Conservation (phyloP, 2,888 invertebrate genomes). For the Leptinotarsa juncta region DNA sequence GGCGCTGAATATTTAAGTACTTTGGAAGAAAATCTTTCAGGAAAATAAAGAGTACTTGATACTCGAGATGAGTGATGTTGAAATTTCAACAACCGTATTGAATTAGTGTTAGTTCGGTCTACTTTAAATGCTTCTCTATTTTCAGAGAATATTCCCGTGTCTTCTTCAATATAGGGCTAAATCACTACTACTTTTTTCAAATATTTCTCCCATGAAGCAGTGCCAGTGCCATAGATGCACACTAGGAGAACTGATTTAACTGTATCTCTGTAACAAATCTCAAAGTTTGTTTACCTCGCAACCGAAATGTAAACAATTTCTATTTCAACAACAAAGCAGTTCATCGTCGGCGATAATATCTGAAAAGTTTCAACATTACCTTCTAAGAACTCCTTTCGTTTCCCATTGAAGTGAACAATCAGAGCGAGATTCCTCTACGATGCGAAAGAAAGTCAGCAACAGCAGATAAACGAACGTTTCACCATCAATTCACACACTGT, state of each 20-base stretch:
- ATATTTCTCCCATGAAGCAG: too few species aligned
- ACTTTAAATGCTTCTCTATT: too few species aligned
- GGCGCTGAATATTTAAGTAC: too few species aligned
- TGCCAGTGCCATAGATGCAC: neutral
- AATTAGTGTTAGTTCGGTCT: too few species aligned
- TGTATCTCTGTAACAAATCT: conserved; percentile 8
- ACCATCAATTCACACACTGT: conserved; percentile 27
- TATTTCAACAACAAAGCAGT: conserved; percentile 7
- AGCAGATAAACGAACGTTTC: conserved; percentile 14
- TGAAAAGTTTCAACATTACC: conserved; percentile 15
- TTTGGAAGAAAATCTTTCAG: too few species aligned
- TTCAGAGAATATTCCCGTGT: too few species aligned
- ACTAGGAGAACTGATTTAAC: neutral
- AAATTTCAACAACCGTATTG: too few species aligned
- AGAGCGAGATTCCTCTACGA: conserved; percentile 23
- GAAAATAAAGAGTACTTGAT: too few species aligned
- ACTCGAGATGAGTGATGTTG: too few species aligned
- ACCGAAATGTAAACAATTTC: conserved; percentile 21
- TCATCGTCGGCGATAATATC: neutral
- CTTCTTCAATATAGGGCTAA: too few species aligned
- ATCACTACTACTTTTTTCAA: too few species aligned
- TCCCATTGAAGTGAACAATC: conserved; percentile 29
- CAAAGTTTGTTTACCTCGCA: conserved; percentile 17
- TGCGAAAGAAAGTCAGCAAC: conserved; percentile 17
- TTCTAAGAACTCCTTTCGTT: conserved; percentile 16